These are phyloP conservation scores for Wiebesia pumilae DNA, from an alignment of 1,140 invertebrate species.

Conservation along the genomic window DNA sequence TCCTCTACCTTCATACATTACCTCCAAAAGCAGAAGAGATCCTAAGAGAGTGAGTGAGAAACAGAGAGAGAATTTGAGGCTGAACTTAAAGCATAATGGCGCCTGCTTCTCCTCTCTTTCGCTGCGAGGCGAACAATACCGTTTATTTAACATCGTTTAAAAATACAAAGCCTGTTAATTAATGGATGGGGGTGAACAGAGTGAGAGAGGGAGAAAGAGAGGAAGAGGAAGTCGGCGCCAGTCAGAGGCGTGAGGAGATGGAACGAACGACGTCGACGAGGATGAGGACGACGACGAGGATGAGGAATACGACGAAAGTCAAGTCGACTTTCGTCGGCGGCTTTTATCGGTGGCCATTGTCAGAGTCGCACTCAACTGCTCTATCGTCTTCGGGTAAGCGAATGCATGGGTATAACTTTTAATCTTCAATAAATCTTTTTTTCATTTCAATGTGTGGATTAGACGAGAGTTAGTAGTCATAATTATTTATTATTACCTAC, in stretches of 20 bases:
- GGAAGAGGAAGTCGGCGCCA: constrained; percentile 51
- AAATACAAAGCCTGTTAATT: constrained; percentile 76
- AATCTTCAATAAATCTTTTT: not conserved
- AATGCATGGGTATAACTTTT: not conserved
- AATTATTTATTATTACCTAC: not conserved
- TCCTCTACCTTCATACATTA: not conserved
- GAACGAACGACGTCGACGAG: not conserved
- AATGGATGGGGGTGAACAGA: constrained; percentile 66
- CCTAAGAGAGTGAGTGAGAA: constrained; percentile 38
- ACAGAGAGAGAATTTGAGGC: constrained; percentile 31
- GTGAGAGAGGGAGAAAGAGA: constrained; percentile 15
- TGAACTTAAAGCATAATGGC: constrained; percentile 71
- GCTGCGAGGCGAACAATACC: constrained; percentile 65
- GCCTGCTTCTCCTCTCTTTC: constrained; percentile 66
- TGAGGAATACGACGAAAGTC: not conserved
- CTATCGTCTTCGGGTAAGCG: not conserved
- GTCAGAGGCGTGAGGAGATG: constrained; percentile 10
- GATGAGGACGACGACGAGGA: not conserved
- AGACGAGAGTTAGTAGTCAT: not conserved
- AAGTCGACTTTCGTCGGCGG: not conserved
- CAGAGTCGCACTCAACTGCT: not conserved
- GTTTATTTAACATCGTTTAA: constrained; percentile 77
- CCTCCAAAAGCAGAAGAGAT: constrained; percentile 43
- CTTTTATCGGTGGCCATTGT: constrained; percentile 10
- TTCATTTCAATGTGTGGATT: not conserved